A percentile compares a stretch with the other conserved stretches of the same genome.
phyloP scores from a whole-genome alignment of 2,797 vertebrate genomes.

The Poecilia picta region DNA sequence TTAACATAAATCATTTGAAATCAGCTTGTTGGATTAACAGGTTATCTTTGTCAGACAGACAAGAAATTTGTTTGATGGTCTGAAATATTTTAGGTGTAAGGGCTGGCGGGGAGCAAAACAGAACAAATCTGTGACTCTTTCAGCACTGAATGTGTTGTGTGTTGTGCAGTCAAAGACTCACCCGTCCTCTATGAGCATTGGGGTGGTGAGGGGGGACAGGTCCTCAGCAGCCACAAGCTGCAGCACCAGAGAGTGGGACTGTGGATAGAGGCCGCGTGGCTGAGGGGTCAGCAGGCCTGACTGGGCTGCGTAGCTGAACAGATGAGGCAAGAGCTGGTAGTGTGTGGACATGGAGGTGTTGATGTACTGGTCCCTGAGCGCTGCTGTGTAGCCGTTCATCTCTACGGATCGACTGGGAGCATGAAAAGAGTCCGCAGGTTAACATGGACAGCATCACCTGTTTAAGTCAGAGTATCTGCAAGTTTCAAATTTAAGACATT shows the following conservation, averaged over 20 bases:
- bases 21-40: background rate
- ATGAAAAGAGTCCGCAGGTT: slow-evolving; percentile 24
- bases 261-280: slow-evolving; percentile 90
- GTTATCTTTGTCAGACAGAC: background rate
- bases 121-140: background rate
- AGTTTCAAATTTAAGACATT: too few species aligned
- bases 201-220: slow-evolving; percentile 90
- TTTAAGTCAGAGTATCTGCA: background rate
- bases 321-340: slow-evolving; percentile 96
- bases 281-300: slow-evolving; percentile 89
- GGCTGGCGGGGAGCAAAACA: background rate
- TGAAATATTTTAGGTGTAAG: background rate
- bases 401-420: slow-evolving; percentile 90
- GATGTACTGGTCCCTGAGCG: slow-evolving; percentile 96
- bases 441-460: background rate
- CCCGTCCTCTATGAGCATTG: slow-evolving; percentile 98
- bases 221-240: slow-evolving; percentile 95
- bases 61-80: background rate
- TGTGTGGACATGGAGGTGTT: slow-evolving; percentile 91
- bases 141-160: background rate
- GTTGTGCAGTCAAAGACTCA: slow-evolving; percentile 70
- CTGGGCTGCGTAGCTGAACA: slow-evolving; percentile 91
- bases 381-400: slow-evolving; percentile 91
- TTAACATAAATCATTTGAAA: background rate
- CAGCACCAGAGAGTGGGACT: slow-evolving; percentile 91